A percentile compares a stretch with the other conserved stretches of the same genome.
Evolutionary conservation across 2,797 vertebrate species (phyloP).

Genomic region (Bradypodion ventrale): DNA sequence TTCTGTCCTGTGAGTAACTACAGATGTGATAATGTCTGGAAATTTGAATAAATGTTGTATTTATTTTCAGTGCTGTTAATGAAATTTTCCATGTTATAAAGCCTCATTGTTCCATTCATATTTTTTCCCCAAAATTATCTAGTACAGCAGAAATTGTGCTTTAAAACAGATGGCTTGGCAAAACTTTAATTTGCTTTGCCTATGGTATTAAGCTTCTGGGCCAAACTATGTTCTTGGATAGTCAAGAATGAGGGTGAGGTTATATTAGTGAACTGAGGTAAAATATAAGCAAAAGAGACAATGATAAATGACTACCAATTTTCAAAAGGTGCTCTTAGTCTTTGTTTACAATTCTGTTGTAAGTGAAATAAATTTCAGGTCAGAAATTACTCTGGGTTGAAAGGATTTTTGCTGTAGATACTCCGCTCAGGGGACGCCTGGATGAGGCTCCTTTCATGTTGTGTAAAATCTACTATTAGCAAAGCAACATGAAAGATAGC

Average conservation of each 20-base stretch:
- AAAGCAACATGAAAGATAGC: neutral
- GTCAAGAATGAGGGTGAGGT: neutral
- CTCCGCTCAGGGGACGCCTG: too few relatives aligned
- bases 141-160: neutral
- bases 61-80: neutral
- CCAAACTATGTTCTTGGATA: conserved; percentile 22
- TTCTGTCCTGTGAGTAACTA: neutral
- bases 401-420: too few relatives aligned
- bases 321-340: neutral
- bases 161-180: conserved; percentile 13
- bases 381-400: too few relatives aligned
- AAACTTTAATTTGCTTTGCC: conserved; percentile 4
- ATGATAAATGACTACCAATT: neutral
- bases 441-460: too few relatives aligned
- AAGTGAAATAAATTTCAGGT: too few relatives aligned
- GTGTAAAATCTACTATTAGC: neutral
- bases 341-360: neutral
- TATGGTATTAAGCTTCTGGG: conserved; percentile 4
- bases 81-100: neutral
- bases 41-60: neutral
- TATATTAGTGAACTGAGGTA: conserved; percentile 1
- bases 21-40: conserved; percentile 23
- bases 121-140: neutral
- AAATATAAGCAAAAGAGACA: neutral
- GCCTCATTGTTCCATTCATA: neutral